Conservation (phyloP, 2,797 vertebrate species). For the Phalloptychus januarius region DNA sequence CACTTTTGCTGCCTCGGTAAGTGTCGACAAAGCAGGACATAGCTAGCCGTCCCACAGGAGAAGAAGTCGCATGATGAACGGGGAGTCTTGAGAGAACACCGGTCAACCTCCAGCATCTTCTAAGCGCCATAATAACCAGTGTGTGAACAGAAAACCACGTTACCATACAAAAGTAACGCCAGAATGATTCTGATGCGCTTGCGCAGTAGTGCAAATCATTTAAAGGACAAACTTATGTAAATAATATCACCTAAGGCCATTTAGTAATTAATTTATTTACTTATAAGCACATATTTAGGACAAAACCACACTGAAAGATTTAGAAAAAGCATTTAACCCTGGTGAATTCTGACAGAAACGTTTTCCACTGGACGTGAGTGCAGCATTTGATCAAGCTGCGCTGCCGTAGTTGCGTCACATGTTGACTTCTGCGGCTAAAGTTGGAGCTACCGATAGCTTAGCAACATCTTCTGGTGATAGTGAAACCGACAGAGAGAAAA, state of each 20-base stretch:
- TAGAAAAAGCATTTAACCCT: too few species aligned
- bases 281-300: not conserved
- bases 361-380: constrained; percentile 11
- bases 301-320: too few species aligned
- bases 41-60: constrained; percentile 39
- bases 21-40: constrained; percentile 31
- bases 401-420: constrained; percentile 78
- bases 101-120: constrained; percentile 54
- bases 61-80: constrained; percentile 16
- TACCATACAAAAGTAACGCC: not conserved
- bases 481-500: not conserved
- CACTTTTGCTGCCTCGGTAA: constrained; percentile 52
- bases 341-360: not conserved
- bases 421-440: constrained; percentile 53
- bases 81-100: constrained; percentile 47
- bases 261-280: not conserved
- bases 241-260: not conserved
- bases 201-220: constrained; percentile 31
- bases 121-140: constrained; percentile 69
- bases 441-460: constrained; percentile 51
- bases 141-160: not conserved
- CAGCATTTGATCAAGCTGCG: constrained; percentile 39
- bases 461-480: constrained; percentile 22
- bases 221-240: constrained; percentile 39
- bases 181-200: not conserved